These are phyloP conservation scores for Epizoanthus scotinus DNA, from an alignment of 92 coral and sea anemone species.

Conservation along the genomic window DNA sequence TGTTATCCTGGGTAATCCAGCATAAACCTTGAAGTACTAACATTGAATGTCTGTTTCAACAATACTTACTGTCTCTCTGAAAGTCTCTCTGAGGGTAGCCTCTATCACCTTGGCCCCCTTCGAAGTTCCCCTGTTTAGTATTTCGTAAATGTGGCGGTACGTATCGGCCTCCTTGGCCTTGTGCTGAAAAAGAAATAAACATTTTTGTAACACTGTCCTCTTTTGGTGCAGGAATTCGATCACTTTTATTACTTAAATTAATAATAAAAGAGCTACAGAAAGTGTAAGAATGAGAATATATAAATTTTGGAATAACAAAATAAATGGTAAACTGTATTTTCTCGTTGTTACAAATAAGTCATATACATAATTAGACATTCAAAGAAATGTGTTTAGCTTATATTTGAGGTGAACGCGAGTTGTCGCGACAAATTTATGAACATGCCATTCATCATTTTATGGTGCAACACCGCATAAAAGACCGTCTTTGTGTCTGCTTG, in stretches of 20 bases:
- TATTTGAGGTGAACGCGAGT: neutral
- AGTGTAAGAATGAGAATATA: neutral
- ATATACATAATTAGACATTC: no score
- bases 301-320: neutral
- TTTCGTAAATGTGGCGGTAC: slow-evolving; percentile 95
- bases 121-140: slow-evolving; percentile 44
- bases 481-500: slow-evolving; percentile 24
- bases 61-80: slow-evolving; percentile 39
- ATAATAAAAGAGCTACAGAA: neutral
- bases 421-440: slow-evolving; percentile 15
- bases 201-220: no score
- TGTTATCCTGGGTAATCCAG: no score
- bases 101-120: slow-evolving; percentile 31
- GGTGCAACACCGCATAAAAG: slow-evolving; percentile 18
- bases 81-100: slow-evolving; percentile 32
- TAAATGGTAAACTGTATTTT: neutral
- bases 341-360: neutral
- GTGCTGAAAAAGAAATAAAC: slow-evolving; percentile 3
- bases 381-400: no score
- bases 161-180: slow-evolving; percentile 69
- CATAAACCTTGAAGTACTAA: no score
- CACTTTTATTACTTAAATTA: neutral
- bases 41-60: no score
- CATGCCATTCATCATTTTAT: slow-evolving; percentile 37
- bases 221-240: neutral